Base-by-base conservation (phyloP, 2,888 invertebrate genomes). In the Allygus modestus region DNA sequence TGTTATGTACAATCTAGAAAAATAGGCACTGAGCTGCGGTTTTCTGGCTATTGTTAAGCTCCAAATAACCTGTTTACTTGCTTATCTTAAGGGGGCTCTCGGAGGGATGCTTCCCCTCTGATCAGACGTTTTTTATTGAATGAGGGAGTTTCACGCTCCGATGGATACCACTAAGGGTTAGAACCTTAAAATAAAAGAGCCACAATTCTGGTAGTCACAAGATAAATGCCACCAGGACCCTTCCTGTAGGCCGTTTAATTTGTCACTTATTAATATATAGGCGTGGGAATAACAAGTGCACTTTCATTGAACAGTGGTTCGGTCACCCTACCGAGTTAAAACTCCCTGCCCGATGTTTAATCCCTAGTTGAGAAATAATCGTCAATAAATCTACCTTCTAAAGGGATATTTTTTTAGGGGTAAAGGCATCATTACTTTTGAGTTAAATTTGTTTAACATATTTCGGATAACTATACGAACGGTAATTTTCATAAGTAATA, bases 141-240 rank as follows among this genome's bases (percentile, higher is more conserved):
- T 83, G 83, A 73, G 83, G 83, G 83, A 82, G 65, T 73, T 71
- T 28, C 33, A 54, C 83, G 83, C 83, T 28, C 73, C 54, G 83
- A 51, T 83, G 51, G 37, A 26, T 33, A 23, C 83, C 33, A 73
- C 69, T 69, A 82, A 82, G 82, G 82, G 73, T 51, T 71, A 11
- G 54, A 73, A 73, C 71, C 73, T 83, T 83, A 83, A 83, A 83
- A 71, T 77, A 77, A 77, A 77, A 77, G 51, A 77, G 77, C 77
- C 77, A 31, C 77, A 51, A 77, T 51, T 77, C 77, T 51, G 77
- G 41, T 23, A 41, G 77, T 26, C 51, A 51, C 11, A 51, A 77
- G 77, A 77, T 51, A 77, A 77, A 77, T 77, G 77, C 26, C 26
- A 17, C 77, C 26, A 15, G 51, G 28, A 26, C 54, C 51, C 77